These are phyloP conservation scores for Anthoscopus minutus DNA, from an alignment of 2,113 vertebrate genomes.

Conservation along the genomic window DNA sequence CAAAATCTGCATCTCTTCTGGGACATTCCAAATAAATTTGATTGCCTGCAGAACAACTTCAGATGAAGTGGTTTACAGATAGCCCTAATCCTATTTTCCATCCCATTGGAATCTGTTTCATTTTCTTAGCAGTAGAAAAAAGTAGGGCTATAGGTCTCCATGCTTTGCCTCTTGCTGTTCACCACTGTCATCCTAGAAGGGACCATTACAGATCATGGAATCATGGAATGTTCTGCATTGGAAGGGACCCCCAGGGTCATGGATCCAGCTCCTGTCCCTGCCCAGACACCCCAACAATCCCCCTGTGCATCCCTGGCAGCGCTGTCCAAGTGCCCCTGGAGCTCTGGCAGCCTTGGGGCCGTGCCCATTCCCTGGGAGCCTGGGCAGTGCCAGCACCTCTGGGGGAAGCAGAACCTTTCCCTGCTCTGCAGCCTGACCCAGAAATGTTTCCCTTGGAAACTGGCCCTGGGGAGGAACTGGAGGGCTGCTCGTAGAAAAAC, in stretches of 20 bases:
- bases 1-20: background rate
- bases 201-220: background rate
- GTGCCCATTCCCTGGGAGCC: background rate
- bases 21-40: background rate
- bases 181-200: background rate
- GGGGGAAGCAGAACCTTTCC: background rate
- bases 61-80: background rate
- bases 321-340: background rate
- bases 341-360: background rate
- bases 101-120: background rate
- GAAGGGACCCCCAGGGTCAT: background rate
- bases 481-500: background rate
- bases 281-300: background rate
- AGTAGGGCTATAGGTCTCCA: background rate
- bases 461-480: background rate
- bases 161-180: background rate
- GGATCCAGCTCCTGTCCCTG: background rate
- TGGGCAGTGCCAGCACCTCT: background rate
- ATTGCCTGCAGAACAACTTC: background rate
- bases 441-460: background rate
- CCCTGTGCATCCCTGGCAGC: background rate
- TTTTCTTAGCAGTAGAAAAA: background rate
- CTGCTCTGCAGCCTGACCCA: rapidly evolving
- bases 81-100: background rate
- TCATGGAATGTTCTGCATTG: background rate